Base-by-base conservation (phyloP, 2,113 vertebrate species). In the Centropus bengalensis region DNA sequence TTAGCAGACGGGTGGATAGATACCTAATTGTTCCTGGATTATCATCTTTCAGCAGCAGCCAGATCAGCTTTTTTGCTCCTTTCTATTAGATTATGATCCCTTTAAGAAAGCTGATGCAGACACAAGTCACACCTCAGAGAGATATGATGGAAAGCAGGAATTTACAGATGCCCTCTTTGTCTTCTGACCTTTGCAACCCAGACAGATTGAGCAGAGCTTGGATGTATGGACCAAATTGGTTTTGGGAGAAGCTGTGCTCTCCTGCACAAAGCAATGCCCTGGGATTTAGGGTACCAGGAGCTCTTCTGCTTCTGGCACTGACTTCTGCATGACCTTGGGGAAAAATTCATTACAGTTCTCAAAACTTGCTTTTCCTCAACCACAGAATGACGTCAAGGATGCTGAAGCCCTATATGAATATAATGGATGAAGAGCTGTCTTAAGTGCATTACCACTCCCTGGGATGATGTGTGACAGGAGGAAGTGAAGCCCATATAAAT, bases 1-100 rank as follows among this genome's bases (percentile, higher is more conserved):
- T 75, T 91, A 90, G 91, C 64, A 93, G 89, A 73, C 78, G 40
- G 14, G 49, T 78, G 40, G 73, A 63, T 81, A 77, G 88, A 69
- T 42, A 77, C 58, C n/a, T 78, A 84, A 86, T 81, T 88, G 69
- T 71, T 86, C 52, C 58, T 82, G 69, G 33, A 78, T 71, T 89
- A 77, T 78, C 24, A 36, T 86, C 33, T 94, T 91, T 64, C 86
- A 76, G 22, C 60, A 86, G 76, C 62, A 91, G 54, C 55, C 73
- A 64, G 49, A 91, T 78, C 58, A 81, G 74, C 42, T 47, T 83
- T 96, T 95, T 69, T 88, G 1, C 54, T 91, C 14, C 45, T 88
- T 91, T 83, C 40, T 75, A 30, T 90, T 80, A 80, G 64, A 70
- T 86, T 88, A 75, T 51, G 17, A 71, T 83, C 12, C 42, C 33